Evolutionary conservation across 2,797 vertebrate genomes (phyloP).

Genomic region (Gephyroberyx darwinii): DNA sequence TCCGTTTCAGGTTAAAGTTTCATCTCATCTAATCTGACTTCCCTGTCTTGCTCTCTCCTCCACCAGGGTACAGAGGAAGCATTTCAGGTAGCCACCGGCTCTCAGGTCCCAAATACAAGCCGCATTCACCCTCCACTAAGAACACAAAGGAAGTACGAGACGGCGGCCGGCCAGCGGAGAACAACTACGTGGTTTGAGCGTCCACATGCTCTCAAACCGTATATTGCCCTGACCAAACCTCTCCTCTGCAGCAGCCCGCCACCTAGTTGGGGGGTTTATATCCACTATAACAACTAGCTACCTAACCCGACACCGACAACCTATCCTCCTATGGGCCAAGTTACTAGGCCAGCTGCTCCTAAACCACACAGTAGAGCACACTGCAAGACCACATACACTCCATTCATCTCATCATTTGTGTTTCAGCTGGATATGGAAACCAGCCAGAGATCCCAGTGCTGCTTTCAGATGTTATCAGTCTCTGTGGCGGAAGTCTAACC

Average conservation of each 20-base stretch:
- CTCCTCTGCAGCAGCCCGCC: background rate
- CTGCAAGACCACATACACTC: background rate
- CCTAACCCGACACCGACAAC: background rate
- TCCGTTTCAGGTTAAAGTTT: too few relatives aligned
- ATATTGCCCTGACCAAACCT: background rate
- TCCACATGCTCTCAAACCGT: background rate
- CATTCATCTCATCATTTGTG: background rate
- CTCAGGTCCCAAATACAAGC: conserved; percentile 79
- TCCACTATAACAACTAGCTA: background rate
- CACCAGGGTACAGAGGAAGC: conserved; percentile 82
- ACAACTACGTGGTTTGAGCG: conserved; percentile 90
- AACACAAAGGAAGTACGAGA: conserved; percentile 76
- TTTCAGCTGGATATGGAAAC: background rate
- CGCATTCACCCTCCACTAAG: conserved; percentile 80
- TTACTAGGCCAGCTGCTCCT: conserved; percentile 14
- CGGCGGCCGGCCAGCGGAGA: conserved; percentile 79
- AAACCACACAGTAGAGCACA: background rate
- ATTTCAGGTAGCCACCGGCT: conserved; percentile 79
- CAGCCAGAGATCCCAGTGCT: background rate
- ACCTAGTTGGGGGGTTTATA: background rate
- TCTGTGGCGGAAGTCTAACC: background rate
- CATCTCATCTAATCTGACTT: background rate
- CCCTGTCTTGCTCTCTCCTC: background rate
- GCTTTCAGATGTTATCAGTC: background rate
- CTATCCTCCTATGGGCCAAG: background rate